A percentile compares a stretch with the other conserved stretches of the same genome.
phyloP scores from a whole-genome alignment of 1,140 invertebrate species.

The Trachymyrmex cornetzi region DNA sequence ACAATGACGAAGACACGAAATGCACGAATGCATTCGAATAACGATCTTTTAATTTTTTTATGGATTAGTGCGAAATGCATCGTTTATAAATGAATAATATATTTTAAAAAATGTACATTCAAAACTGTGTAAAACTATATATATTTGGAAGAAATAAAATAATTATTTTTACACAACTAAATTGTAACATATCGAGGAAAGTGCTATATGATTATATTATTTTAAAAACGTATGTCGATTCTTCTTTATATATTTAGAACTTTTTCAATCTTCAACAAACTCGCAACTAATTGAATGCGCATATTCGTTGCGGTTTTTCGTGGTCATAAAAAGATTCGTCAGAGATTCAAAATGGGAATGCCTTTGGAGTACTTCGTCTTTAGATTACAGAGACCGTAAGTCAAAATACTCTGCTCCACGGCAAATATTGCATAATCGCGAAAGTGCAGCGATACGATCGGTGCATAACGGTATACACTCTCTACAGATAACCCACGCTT shows the following conservation, averaged over 20 bases:
- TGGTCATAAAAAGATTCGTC: background rate
- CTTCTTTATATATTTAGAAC: background rate
- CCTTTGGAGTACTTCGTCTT: background rate
- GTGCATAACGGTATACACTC: constrained; percentile 34
- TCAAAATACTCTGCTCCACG: constrained; percentile 35
- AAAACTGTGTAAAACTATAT: background rate
- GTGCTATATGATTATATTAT: background rate
- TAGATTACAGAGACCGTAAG: background rate
- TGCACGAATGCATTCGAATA: background rate
- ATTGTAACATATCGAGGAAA: background rate
- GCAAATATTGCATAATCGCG: constrained; percentile 53
- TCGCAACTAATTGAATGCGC: background rate
- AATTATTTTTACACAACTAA: background rate
- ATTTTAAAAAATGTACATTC: background rate
- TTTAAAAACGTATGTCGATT: background rate
- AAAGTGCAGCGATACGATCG: constrained; percentile 52
- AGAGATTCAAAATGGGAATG: background rate
- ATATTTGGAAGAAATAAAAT: background rate
- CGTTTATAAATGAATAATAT: background rate
- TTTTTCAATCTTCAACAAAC: background rate
- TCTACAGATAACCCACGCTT: constrained; percentile 31
- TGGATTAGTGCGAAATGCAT: background rate
- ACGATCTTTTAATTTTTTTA: background rate
- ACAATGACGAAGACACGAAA: background rate
- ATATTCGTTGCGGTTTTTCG: background rate